Evolutionary conservation across 2,888 invertebrate species (phyloP).

Genomic region (Trimorus sp.): DNA sequence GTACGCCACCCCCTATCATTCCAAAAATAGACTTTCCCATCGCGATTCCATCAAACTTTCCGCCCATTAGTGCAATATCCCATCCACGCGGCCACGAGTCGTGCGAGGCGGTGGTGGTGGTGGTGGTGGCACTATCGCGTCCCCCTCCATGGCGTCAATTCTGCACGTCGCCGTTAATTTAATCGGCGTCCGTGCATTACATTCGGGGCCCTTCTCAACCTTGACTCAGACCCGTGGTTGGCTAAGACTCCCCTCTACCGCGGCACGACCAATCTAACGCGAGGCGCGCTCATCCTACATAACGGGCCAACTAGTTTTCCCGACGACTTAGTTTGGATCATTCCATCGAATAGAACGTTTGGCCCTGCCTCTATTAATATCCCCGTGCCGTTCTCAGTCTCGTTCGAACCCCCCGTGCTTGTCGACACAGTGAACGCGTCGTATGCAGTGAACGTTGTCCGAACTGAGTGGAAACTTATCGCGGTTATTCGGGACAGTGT

Average conservation of each 20-base stretch:
- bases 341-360: conserved; percentile 49
- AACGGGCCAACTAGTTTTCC: conserved; percentile 48
- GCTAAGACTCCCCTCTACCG: conserved; percentile 48
- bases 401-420: neutral
- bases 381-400: neutral
- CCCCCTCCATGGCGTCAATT: conserved; percentile 8
- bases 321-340: conserved; percentile 48
- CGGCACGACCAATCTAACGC: conserved; percentile 26
- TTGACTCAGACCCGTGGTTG: conserved; percentile 60
- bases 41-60: too few species aligned
- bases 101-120: conserved; percentile 13
- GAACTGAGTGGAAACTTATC: too few species aligned
- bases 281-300: conserved; percentile 54
- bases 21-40: too few species aligned
- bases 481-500: too few species aligned
- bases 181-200: conserved; percentile 46
- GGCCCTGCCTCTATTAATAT: neutral
- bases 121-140: conserved; percentile 30
- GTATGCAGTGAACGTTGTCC: too few species aligned
- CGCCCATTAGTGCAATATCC: too few species aligned
- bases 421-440: conserved; percentile 3
- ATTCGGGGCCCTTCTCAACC: conserved; percentile 55
- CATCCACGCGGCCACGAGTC: too few species aligned
- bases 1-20: too few species aligned
- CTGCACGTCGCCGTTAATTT: conserved; percentile 52